Percentiles rank a stretch among this genome's conserved stretches.
Evolutionary conservation across 2,888 invertebrate genomes (phyloP).

Genomic region (Platerodrilus igneus): DNA sequence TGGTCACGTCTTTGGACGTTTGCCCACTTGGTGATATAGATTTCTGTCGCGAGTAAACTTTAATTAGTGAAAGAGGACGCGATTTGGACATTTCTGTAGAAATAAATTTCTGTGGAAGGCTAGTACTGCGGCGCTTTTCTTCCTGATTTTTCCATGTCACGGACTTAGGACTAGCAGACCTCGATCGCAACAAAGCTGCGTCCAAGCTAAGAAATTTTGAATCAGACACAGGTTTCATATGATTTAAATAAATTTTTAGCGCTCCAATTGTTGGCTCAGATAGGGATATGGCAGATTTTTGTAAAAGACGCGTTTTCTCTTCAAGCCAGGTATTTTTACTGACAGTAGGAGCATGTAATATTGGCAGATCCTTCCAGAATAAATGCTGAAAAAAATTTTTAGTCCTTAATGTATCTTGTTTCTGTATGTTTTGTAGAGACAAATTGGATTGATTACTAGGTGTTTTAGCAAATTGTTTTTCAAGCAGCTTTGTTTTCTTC

Average conservation of each 20-base stretch:
- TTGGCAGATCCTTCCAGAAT: constrained; percentile 54
- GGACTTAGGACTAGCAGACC: constrained; percentile 56
- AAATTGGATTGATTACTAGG: too few species aligned
- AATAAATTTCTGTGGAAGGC: constrained; percentile 51
- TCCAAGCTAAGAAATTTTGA: constrained; percentile 69
- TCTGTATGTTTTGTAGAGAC: too few species aligned
- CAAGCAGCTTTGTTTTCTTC: constrained; percentile 25
- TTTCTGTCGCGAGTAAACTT: too few species aligned
- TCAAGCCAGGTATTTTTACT: constrained; percentile 55
- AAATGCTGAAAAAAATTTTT: constrained; percentile 69
- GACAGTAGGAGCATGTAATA: constrained; percentile 43
- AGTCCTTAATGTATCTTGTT: constrained; percentile 56
- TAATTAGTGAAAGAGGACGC: constrained; percentile 47
- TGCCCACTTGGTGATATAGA: too few species aligned
- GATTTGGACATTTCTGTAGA: constrained; percentile 52
- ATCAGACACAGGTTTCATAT: constrained; percentile 66
- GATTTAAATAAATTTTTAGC: constrained; percentile 61
- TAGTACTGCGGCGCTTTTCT: constrained; percentile 46
- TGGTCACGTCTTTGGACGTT: too few species aligned
- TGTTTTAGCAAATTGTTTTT: too few species aligned
- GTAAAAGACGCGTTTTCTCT: constrained; percentile 67
- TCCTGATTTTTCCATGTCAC: constrained; percentile 52
- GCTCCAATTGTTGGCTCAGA: constrained; percentile 55
- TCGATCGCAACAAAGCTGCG: constrained; percentile 48
- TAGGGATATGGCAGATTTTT: constrained; percentile 39